Evolutionary conservation across 2,888 invertebrate species (phyloP).

Genomic region (Heliconius cydno): DNA sequence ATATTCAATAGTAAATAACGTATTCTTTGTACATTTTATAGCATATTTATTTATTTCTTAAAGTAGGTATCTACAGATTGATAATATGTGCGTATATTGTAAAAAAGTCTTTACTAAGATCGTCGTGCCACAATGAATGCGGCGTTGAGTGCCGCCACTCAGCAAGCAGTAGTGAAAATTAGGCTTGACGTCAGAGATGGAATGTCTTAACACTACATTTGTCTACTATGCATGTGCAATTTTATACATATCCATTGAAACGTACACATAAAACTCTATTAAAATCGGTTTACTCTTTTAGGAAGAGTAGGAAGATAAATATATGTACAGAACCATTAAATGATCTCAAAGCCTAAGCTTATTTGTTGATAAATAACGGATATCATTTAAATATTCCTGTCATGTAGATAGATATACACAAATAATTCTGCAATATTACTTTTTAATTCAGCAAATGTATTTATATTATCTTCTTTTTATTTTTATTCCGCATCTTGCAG

Average conservation of each 20-base stretch:
- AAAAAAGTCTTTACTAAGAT: no score
- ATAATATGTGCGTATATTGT: background rate
- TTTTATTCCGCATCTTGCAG: background rate
- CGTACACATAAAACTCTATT: no score
- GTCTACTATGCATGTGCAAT: background rate
- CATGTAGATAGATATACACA: slow-evolving; percentile 7
- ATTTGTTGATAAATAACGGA: background rate
- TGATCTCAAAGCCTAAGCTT: background rate
- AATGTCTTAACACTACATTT: background rate
- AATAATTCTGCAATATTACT: slow-evolving; percentile 22
- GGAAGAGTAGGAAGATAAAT: no score
- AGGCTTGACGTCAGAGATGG: background rate
- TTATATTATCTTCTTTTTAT: background rate
- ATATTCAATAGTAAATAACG: background rate
- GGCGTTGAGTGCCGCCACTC: background rate
- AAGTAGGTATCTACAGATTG: background rate
- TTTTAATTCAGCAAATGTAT: slow-evolving; percentile 5
- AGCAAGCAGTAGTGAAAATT: no score
- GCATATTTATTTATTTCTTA: background rate
- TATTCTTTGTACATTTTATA: background rate
- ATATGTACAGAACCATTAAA: slow-evolving; percentile 1
- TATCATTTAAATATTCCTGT: slow-evolving; percentile 6
- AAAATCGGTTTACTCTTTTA: no score
- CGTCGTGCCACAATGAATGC: background rate
- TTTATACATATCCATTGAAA: no score